A percentile compares a stretch with the other conserved stretches of the same genome.
These are phyloP conservation scores for Oxyura jamaicensis DNA, from an alignment of 2,113 vertebrate species.

Conservation along the genomic window DNA sequence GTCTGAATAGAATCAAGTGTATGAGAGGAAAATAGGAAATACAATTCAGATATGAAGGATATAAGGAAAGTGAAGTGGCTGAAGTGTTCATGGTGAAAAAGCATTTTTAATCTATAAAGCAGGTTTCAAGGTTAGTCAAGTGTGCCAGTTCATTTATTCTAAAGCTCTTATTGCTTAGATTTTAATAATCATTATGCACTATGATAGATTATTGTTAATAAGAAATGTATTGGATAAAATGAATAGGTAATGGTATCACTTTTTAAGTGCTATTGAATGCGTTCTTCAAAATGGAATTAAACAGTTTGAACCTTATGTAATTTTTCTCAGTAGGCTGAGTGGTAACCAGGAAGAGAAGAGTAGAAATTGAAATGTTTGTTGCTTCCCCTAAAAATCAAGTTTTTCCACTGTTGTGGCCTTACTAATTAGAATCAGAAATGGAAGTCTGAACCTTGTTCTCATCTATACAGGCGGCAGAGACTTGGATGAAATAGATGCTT, in stretches of 20 bases:
- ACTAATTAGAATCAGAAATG: neutral
- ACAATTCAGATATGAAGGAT: neutral
- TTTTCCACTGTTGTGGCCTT: neutral
- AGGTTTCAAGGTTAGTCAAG: conserved; percentile 64
- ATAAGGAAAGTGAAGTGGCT: conserved; percentile 23
- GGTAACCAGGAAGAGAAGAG: neutral
- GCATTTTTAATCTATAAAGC: conserved; percentile 46
- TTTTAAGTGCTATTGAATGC: conserved; percentile 28
- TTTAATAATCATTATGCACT: conserved; percentile 48
- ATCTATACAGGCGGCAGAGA: neutral
- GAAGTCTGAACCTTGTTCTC: neutral
- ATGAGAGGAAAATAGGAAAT: neutral
- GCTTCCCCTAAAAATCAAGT: neutral
- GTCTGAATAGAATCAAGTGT: conserved; percentile 16
- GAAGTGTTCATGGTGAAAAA: conserved; percentile 26
- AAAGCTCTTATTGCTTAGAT: conserved; percentile 41
- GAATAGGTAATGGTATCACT: conserved; percentile 54
- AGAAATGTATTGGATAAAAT: conserved; percentile 35
- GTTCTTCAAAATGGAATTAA: conserved; percentile 37
- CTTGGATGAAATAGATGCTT: neutral
- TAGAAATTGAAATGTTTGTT: neutral
- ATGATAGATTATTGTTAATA: conserved; percentile 58
- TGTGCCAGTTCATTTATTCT: conserved; percentile 54
- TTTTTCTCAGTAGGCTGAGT: neutral
- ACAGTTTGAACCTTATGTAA: neutral